These are phyloP conservation scores for Erebia ligea DNA, from an alignment of 2,888 invertebrate genomes.

Conservation along the genomic window DNA sequence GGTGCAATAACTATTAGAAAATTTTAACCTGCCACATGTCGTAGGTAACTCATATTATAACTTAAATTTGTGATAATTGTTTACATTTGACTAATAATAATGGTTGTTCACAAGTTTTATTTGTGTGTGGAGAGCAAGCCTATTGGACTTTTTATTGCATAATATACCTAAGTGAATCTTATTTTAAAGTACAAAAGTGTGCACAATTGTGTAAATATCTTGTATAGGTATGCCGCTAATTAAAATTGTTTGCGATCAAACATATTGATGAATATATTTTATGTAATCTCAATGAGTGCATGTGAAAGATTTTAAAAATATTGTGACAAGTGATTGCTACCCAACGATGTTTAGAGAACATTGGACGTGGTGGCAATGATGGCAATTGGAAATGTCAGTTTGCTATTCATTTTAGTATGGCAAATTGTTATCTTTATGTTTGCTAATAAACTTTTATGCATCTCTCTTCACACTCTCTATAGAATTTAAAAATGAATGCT, in stretches of 20 bases:
- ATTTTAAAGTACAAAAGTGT: slow-evolving; percentile 80
- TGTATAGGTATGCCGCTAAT: slow-evolving; percentile 72
- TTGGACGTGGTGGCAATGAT: slow-evolving; percentile 64
- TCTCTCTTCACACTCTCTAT: slow-evolving; percentile 79
- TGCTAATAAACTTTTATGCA: slow-evolving; percentile 57
- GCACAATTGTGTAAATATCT: slow-evolving; percentile 78
- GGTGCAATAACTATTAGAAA: slow-evolving; percentile 2
- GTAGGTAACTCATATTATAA: not conserved
- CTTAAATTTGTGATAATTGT: no score
- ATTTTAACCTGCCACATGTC: not conserved
- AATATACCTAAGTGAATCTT: slow-evolving; percentile 65
- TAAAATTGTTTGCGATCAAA: slow-evolving; percentile 60
- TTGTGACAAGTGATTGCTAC: slow-evolving; percentile 62
- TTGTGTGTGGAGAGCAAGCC: slow-evolving; percentile 29
- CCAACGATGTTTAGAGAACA: slow-evolving; percentile 75
- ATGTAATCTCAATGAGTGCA: slow-evolving; percentile 80
- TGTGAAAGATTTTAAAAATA: slow-evolving; percentile 56
- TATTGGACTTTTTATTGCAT: slow-evolving; percentile 72
- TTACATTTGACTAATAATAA: not conserved
- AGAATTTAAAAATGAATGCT: slow-evolving; percentile 64
- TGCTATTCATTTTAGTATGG: slow-evolving; percentile 77
- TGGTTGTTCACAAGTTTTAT: slow-evolving; percentile 11
- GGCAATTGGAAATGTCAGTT: slow-evolving; percentile 53
- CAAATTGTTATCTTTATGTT: slow-evolving; percentile 68
- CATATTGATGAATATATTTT: slow-evolving; percentile 63